These are phyloP conservation scores for Temnothorax rugatulus DNA, from an alignment of 2,888 invertebrate species.

Conservation along the genomic window DNA sequence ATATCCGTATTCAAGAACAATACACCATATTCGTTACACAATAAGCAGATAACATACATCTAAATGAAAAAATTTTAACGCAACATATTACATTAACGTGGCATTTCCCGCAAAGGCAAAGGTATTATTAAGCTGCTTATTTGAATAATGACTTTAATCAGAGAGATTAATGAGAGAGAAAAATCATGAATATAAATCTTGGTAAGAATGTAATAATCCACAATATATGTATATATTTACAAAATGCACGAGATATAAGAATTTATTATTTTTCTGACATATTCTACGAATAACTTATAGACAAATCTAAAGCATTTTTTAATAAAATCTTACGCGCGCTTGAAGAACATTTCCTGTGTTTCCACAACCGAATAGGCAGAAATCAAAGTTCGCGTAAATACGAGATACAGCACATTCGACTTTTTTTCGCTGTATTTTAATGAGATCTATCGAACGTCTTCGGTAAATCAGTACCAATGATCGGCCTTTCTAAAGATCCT, in stretches of 20 bases:
- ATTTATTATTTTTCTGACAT: not conserved
- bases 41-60: not conserved
- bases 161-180: not conserved
- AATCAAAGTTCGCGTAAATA: not conserved
- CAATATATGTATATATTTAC: not conserved
- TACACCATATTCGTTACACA: not conserved
- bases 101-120: not conserved
- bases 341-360: not conserved
- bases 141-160: not conserved
- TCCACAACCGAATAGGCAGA: not conserved
- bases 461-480: slow-evolving; percentile 45
- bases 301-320: not conserved
- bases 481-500: slow-evolving; percentile 66
- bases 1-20: not conserved
- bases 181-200: not conserved
- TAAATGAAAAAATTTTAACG: not conserved
- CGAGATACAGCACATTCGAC: not conserved
- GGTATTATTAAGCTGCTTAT: not conserved
- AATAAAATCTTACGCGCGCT: not conserved
- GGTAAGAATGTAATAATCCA: not conserved
- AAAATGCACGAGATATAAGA: not conserved
- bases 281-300: not conserved
- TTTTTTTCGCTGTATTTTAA: slow-evolving; percentile 34
- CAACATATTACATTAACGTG: not conserved
- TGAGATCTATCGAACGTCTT: slow-evolving; percentile 65